These are phyloP conservation scores for Callithrix jacchus DNA, from an alignment of 2,113 vertebrate species.

Conservation along the genomic window DNA sequence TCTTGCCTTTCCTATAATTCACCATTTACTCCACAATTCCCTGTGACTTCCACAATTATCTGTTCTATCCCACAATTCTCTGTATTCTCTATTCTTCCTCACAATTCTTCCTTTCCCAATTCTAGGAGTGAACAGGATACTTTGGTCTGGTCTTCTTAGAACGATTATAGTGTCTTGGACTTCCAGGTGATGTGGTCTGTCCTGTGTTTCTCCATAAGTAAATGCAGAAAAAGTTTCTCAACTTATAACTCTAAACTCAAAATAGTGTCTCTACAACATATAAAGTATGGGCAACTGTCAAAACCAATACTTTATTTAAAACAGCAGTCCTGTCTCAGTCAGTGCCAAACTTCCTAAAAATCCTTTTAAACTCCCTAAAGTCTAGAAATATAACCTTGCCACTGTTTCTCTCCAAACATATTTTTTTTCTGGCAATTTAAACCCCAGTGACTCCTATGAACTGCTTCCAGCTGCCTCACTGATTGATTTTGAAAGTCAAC, in stretches of 20 bases:
- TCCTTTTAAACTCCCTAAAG: not conserved
- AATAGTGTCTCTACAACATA: not conserved
- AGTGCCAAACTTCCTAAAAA: not conserved
- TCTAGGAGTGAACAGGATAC: not conserved
- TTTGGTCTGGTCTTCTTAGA: not conserved
- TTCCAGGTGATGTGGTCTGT: not conserved
- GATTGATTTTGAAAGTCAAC: conserved; percentile 23
- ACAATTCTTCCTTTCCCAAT: not conserved
- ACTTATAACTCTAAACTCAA: not conserved
- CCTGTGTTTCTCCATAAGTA: not conserved
- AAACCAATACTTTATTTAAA: conserved; percentile 51
- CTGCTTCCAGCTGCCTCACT: conserved; percentile 15
- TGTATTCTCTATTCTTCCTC: not conserved
- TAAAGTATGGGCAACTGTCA: not conserved
- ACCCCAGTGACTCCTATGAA: not conserved
- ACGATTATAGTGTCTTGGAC: not conserved
- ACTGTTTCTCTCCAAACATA: not conserved
- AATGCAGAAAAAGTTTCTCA: not conserved
- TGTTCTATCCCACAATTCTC: not conserved
- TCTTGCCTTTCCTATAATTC: not conserved
- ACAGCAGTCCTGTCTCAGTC: not conserved
- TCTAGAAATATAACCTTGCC: not conserved
- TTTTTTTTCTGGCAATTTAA: conserved; percentile 25
- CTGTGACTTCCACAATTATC: not conserved
- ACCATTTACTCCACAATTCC: not conserved